Percentiles rank a stretch among this genome's conserved stretches.
phyloP scores from a whole-genome alignment of 2,113 vertebrate species.

The Glaucidium brasilianum region DNA sequence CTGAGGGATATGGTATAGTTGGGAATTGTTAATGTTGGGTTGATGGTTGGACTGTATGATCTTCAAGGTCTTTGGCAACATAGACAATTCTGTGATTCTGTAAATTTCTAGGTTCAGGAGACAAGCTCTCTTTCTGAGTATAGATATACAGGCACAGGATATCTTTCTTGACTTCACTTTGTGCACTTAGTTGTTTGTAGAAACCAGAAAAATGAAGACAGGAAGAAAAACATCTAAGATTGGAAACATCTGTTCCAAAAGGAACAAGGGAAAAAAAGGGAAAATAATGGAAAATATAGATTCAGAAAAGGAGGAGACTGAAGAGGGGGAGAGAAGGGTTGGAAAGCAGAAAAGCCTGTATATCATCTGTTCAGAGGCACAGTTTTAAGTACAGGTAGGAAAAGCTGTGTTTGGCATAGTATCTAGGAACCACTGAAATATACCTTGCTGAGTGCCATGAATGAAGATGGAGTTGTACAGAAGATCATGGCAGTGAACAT shows the following conservation, averaged over 20 bases:
- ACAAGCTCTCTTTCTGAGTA: background rate
- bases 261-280: no score
- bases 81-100: no score
- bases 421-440: background rate
- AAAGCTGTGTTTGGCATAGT: background rate
- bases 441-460: background rate
- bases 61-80: no score
- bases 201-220: background rate
- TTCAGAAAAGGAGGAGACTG: background rate
- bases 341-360: background rate
- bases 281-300: background rate
- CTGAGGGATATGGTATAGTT: no score
- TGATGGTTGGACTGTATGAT: no score
- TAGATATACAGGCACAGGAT: background rate
- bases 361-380: background rate
- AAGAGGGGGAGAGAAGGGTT: background rate
- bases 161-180: background rate
- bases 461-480: background rate
- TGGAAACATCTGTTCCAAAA: background rate
- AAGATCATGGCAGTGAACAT: background rate
- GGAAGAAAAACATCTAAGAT: background rate
- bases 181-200: background rate
- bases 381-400: background rate
- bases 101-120: background rate
- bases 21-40: no score